phyloP scores from a whole-genome alignment of 2,113 vertebrate genomes.

The Microcebus griseorufus region DNA sequence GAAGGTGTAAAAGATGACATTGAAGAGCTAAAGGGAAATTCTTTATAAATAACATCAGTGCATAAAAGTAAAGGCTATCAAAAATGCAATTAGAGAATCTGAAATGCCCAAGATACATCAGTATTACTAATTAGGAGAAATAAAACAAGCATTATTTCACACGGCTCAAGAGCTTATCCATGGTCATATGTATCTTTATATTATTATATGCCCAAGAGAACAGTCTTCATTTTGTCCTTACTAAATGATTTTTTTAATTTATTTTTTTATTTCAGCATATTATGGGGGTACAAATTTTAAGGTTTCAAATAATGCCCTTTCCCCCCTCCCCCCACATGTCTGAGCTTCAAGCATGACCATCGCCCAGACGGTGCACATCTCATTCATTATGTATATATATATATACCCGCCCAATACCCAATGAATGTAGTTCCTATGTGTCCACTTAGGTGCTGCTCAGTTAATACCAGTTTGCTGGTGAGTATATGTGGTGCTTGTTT shows the following conservation, averaged over 20 bases:
- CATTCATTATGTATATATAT: too few species aligned
- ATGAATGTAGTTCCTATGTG: too few species aligned
- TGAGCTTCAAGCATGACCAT: too few species aligned
- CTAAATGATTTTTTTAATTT: not conserved
- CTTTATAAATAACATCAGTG: not conserved
- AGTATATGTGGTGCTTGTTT: too few species aligned
- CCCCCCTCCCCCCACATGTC: too few species aligned
- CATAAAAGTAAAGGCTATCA: conserved; percentile 16
- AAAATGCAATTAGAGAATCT: not conserved
- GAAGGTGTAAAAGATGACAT: not conserved
- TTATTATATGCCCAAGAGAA: not conserved
- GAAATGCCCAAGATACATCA: not conserved
- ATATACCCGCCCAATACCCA: too few species aligned
- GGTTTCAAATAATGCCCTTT: too few species aligned
- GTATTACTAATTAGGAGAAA: conserved; percentile 22
- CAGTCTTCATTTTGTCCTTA: conserved; percentile 45
- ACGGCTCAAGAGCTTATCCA: not conserved
- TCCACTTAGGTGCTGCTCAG: too few species aligned
- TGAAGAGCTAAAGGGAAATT: conserved; percentile 24
- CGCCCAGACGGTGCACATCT: too few species aligned
- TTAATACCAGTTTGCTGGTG: too few species aligned
- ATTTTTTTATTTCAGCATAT: too few species aligned
- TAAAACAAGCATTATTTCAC: not conserved
- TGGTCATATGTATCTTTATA: not conserved
- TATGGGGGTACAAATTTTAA: too few species aligned